Base-by-base conservation (phyloP, 2,113 vertebrate genomes). In the Geothlypis trichas region DNA sequence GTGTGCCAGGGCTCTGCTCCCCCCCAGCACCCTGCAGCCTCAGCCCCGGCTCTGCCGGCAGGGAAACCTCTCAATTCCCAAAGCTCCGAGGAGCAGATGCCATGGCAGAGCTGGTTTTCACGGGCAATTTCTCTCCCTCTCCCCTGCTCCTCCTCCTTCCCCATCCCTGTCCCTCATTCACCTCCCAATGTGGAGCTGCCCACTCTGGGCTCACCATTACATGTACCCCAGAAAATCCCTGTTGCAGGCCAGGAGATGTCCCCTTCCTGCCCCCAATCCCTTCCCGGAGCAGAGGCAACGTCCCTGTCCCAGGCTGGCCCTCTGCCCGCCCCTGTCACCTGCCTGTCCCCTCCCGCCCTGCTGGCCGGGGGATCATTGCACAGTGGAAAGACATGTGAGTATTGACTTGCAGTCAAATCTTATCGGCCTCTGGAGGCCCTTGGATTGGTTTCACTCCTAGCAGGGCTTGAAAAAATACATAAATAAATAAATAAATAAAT, bases 381-480 rank as follows among this genome's bases (percentile, higher is more conserved):
- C 89, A 30, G 78, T 87, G 94, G 89, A 90, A 96, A 95, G 95
- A 84, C 46, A 26, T 16, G 23, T 0, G 37, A 55, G 90, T 97
- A 96, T 96, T 94, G 92, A 91, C 90, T 96, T 96, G 87, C 94
- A 82, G 82, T 91, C 94, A 94, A 96, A 96, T 94, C 90, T 96
- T 96, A 87, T 57, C 5, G 9, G 67, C 89, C 91, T 91, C 57
- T 28, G 13, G 58, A 83, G 66, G 81, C 42, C 84, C 83, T 24
- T 55, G 87, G 84, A 93, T 95, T 95, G 80, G 79, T 97, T 97
- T 96, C 92, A 91, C 73, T 83, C 47, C 0, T 6, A 61, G 78
- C 82, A 92, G 89, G 80, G 79, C 73, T 93, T 94, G 93, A 92
- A 89, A 88, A 95, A 77, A 55, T 31, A 31, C 28, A 19, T 31